Conservation (phyloP, 2,888 invertebrate species). For the Tiphia femorata region DNA sequence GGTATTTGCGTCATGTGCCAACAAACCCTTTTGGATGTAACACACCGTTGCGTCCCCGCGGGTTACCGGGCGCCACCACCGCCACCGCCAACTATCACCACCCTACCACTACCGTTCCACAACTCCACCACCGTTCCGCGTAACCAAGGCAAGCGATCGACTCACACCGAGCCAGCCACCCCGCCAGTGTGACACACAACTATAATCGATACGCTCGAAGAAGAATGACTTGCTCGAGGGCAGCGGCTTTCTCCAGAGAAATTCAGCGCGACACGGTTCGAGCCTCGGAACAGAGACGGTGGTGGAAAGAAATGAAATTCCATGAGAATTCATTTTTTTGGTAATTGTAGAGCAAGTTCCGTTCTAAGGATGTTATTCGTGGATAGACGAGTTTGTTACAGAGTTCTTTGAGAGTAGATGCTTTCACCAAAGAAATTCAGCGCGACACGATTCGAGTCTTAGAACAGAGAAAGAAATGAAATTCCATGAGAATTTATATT, state of each 20-base stretch:
- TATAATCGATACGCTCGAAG: constrained; percentile 37
- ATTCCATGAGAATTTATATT: too few relatives aligned
- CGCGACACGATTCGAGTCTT: too few relatives aligned
- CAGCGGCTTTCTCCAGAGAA: not conserved
- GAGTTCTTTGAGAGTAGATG: not conserved
- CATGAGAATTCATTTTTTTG: too few relatives aligned
- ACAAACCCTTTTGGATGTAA: constrained; percentile 24
- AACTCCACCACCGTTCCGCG: not conserved
- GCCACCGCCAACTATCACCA: not conserved
- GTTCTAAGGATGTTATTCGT: too few relatives aligned
- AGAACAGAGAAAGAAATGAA: too few relatives aligned
- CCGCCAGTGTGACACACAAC: constrained; percentile 16
- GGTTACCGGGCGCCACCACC: constrained; percentile 8
- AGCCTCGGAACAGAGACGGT: too few relatives aligned
- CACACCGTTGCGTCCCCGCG: not conserved
- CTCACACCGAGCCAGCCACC: constrained; percentile 5
- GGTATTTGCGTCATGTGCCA: constrained; percentile 3
- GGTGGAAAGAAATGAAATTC: too few relatives aligned
- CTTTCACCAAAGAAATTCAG: not conserved
- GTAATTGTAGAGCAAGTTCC: too few relatives aligned
- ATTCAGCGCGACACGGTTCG: too few relatives aligned
- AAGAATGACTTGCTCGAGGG: constrained; percentile 8
- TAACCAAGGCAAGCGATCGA: not conserved
- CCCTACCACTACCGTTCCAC: constrained; percentile 4
- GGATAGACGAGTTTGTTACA: too few relatives aligned